Base-by-base conservation (phyloP, 2,888 invertebrate species). In the Phasia obesa region DNA sequence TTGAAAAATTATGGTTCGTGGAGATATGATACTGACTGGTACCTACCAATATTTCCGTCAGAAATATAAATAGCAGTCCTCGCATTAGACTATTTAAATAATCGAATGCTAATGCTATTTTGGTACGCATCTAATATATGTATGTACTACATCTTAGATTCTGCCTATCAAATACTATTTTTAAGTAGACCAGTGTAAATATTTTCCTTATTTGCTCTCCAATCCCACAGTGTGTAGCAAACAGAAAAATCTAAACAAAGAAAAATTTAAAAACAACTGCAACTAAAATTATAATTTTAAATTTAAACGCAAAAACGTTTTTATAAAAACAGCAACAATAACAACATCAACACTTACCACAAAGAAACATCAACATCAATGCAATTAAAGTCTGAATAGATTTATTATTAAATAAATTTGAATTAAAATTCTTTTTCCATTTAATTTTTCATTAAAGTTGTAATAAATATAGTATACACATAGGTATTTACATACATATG, bases 211-310 rank as follows among this genome's bases (percentile, higher is more conserved):
- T 13, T 2, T 17, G 15, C 4, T 11, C 4, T 21, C 17, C 13
- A 11, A n/a, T 15, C 0, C 51, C 42, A 76, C 59, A 21, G 35
- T 75, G 13, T 4, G 6, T n/a, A 67, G 42, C 53, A 70, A 51
- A 31, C 49, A 42, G 84, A 86, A 87, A 85, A 87, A 84, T 75
- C 79, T 64, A 55, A 25, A 65, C 27, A 57, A 59, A 76, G 11
- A 65, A 51, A 9, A 65, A 21, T 44, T 23, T 53, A 9, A 55
- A 23, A 31, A 19, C 64, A 64, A 70, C 47, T 53, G 25, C 25
- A 55, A 23, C 19, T 0, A 31, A 4, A 51, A 21, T n/a, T n/a
- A 42, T 51, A 35, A 19, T 25, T 49, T 64, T 44, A 17, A 60
- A 75, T 76, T 62, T 76, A 53, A 62, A 64, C n/a, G 27, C 53